Conservation (phyloP, 2,113 vertebrate species). For the Myrmecophaga tridactyla region DNA sequence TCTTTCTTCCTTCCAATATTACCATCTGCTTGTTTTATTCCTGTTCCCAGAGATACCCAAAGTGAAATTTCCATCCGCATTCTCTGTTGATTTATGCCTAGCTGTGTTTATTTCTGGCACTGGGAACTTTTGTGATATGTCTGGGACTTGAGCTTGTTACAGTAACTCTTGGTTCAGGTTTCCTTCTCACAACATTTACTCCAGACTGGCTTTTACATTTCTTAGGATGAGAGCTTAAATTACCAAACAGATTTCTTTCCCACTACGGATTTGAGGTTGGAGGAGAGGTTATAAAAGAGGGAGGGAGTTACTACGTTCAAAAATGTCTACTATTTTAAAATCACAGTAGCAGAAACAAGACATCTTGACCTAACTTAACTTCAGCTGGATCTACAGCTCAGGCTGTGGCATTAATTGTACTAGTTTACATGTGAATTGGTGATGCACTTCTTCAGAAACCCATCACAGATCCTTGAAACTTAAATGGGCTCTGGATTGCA, state of each 20-base stretch:
- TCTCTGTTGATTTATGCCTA: neutral
- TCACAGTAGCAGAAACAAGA: neutral
- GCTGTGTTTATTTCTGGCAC: slow-evolving; percentile 5
- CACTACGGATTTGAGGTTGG: neutral
- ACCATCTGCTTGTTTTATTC: slow-evolving; percentile 11
- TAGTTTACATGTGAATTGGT: neutral
- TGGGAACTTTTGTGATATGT: neutral
- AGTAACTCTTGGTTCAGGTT: slow-evolving; percentile 7
- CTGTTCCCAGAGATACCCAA: neutral
- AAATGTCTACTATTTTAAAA: neutral
- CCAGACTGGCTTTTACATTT: neutral
- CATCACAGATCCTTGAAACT: neutral
- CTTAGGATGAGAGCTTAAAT: neutral
- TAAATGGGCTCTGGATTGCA: neutral
- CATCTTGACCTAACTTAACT: neutral
- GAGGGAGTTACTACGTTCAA: neutral
- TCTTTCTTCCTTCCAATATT: neutral
- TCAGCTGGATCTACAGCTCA: neutral
- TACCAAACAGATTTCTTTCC: neutral
- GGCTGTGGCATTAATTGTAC: neutral
- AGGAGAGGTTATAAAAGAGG: neutral
- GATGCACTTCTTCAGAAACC: neutral
- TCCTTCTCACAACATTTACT: slow-evolving; percentile 32
- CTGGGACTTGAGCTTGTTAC: neutral
- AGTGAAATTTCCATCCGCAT: neutral